A percentile compares a stretch with the other conserved stretches of the same genome.
These are phyloP conservation scores for Chrysocyon brachyurus DNA, from an alignment of 2,797 vertebrate genomes.

Conservation along the genomic window DNA sequence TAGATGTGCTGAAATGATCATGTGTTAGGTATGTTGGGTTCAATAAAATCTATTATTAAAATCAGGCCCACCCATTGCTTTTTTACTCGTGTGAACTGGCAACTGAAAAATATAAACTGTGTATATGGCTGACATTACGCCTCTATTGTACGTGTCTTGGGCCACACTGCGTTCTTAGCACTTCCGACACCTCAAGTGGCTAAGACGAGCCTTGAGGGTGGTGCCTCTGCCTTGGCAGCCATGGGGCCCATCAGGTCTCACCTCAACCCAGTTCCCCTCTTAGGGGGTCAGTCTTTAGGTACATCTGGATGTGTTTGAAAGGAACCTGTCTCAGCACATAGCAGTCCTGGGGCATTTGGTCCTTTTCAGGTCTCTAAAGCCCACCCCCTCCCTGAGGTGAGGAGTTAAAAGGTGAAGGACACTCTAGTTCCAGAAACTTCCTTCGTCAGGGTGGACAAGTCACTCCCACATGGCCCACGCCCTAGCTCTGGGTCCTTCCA, in stretches of 20 bases:
- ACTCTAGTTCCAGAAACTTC: neutral
- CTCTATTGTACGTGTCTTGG: neutral
- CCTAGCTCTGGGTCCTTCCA: neutral
- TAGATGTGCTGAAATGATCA: neutral
- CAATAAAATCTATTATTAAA: slow-evolving; percentile 31
- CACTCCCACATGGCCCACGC: neutral
- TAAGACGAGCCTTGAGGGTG: neutral
- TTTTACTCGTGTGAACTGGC: slow-evolving; percentile 11
- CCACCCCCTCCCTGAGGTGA: neutral
- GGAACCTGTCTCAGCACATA: neutral
- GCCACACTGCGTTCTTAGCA: neutral
- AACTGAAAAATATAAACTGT: neutral
- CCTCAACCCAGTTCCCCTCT: neutral
- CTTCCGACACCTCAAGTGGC: neutral
- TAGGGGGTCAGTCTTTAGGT: neutral
- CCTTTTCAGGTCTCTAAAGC: neutral
- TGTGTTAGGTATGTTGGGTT: neutral
- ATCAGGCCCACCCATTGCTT: neutral
- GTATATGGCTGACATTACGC: neutral
- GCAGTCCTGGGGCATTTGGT: neutral
- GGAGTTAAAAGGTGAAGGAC: neutral
- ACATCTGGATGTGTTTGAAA: neutral
- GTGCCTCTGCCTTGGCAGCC: neutral
- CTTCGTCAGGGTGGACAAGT: neutral
- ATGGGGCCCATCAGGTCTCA: neutral